Evolutionary conservation across 64 coral and sea anemone genomes (phyloP), one percentile per base, ranked within the genome.

Genomic region (Pocillopora damicornis): DNA sequence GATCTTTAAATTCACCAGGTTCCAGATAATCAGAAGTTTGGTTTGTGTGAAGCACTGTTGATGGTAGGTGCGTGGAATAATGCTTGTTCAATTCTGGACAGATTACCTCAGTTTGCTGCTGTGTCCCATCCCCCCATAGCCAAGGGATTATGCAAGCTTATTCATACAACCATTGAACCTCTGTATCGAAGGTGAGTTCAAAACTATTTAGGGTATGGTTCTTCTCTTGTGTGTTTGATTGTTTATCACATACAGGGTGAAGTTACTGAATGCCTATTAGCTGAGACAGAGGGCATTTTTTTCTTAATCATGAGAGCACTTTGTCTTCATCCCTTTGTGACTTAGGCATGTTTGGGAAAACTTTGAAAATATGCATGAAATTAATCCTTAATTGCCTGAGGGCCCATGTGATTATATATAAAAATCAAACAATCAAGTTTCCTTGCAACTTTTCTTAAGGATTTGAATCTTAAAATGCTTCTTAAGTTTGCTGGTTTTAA

Each of bases 21-120:
- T 65, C 87, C 93, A 84, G 85, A 93, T 81, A 99, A 99, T 86
- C 97, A 99, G 63, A 99, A 99, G 73, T 90, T 93, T 89, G 97
- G 97, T 36, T 42, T 99, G 20, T 99, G 97, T 87, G 93, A 99
- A 61, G 93, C 93, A 37, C 74, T 99, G 35, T 65, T 99, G 23
- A 92, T 95, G 87, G 97, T 99, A 34, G 97, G 97, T 38, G 97
- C 90, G 0, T 99, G 97, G 97, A 69, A 86, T 14, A 84, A 94
- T 64, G 97, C 97, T 0, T 89, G 92, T 35, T 87, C 68, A 35
- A 92, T 94, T 37, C 94, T 99, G 79, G 93, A 92, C 51, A 99
- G 91, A 75, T 36, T 99, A 17, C 97, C 97, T 60, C 83, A 64
- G 9, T 93, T 91, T 86, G 91, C 93, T 86, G 92, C 91, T 11